phyloP scores from a whole-genome alignment of 2,888 invertebrate species.

The Habrosyne pyritoides region DNA sequence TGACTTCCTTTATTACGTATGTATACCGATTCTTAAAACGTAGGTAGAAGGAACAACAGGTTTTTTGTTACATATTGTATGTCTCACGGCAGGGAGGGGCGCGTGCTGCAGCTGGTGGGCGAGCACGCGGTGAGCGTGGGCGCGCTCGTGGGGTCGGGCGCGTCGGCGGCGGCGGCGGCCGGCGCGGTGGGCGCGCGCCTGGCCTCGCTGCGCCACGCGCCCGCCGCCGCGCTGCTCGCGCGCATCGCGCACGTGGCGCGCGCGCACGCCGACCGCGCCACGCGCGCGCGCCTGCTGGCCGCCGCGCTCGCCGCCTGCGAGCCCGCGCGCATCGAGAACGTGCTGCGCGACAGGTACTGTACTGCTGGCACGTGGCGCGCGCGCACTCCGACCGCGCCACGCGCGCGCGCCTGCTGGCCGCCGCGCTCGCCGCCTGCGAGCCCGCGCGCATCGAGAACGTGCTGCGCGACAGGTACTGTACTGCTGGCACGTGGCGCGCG shows the following conservation, averaged over 20 bases:
- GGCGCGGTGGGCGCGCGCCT: slow-evolving; percentile 50
- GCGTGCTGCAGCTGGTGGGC: background rate
- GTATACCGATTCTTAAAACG: no score
- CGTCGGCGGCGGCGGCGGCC: slow-evolving; percentile 44
- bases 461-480: no score
- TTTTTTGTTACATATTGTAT: no score
- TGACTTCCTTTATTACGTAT: no score
- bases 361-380: no score
- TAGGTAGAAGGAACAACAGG: no score
- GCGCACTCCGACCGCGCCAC: no score
- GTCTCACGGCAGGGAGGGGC: slow-evolving; percentile 3
- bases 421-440: no score
- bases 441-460: no score
- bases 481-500: no score
- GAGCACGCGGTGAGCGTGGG: slow-evolving; percentile 40
- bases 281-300: slow-evolving; percentile 51
- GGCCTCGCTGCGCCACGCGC: slow-evolving; percentile 49
- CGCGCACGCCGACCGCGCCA: slow-evolving; percentile 51
- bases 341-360: slow-evolving; percentile 48
- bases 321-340: slow-evolving; percentile 34
- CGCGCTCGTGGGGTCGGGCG: slow-evolving; percentile 38
- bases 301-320: slow-evolving; percentile 51
- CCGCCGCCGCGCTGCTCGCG: slow-evolving; percentile 48
- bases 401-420: background rate
- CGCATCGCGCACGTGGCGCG: slow-evolving; percentile 43